Evolutionary conservation across 2,797 vertebrate genomes (phyloP).

Genomic region (Threskiornis aethiopicus): DNA sequence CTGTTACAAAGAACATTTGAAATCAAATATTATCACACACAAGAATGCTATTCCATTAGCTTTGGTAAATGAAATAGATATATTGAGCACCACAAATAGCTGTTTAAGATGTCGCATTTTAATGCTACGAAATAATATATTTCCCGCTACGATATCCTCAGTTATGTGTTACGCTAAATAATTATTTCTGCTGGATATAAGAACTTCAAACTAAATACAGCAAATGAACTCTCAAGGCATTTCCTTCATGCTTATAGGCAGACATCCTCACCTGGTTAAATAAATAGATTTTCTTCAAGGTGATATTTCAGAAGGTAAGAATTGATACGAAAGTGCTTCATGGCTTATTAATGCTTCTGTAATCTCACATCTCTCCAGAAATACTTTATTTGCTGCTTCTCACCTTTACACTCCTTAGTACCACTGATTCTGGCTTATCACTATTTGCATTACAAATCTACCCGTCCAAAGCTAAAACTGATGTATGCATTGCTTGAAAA

Average conservation of each 20-base stretch:
- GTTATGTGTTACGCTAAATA: constrained; percentile 29
- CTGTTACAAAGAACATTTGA: constrained; percentile 37
- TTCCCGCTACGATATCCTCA: constrained; percentile 40
- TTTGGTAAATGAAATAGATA: constrained; percentile 42
- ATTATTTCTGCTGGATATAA: neutral
- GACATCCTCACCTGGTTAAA: neutral
- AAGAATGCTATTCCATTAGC: neutral
- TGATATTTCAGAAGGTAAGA: neutral
- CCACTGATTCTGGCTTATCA: neutral
- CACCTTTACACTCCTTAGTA: neutral
- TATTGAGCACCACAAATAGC: constrained; percentile 44
- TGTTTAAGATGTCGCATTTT: constrained; percentile 13
- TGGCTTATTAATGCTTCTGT: neutral
- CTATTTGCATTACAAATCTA: neutral
- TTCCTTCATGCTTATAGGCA: constrained; percentile 8
- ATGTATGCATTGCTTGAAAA: neutral
- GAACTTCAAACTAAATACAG: constrained; percentile 36
- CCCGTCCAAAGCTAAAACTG: neutral
- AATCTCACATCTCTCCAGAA: neutral
- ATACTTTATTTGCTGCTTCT: neutral
- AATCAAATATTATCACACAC: neutral
- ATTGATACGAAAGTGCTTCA: constrained; percentile 2
- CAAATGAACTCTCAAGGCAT: neutral
- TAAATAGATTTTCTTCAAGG: neutral
- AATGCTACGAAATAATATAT: constrained; percentile 40